phyloP scores from a whole-genome alignment of 1,140 invertebrate genomes.

The Drosophila grimshawi region DNA sequence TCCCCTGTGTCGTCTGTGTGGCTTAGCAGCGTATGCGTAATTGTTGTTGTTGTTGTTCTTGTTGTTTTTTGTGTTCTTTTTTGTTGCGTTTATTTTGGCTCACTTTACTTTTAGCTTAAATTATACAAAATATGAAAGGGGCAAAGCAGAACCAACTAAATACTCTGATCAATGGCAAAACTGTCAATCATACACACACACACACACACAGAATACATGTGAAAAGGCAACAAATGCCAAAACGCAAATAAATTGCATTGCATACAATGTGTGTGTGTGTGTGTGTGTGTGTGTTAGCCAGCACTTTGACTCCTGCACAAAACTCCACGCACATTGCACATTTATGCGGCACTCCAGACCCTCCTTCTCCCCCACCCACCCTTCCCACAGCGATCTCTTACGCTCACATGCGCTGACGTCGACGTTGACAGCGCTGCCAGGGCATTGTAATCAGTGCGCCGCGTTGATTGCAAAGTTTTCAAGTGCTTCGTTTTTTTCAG shows the following conservation, averaged over 20 bases:
- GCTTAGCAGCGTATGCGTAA: slow-evolving; percentile 59
- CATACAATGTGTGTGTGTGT: slow-evolving; percentile 12
- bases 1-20: slow-evolving; percentile 27
- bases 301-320: slow-evolving; percentile 41
- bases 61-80: slow-evolving; percentile 56
- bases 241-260: slow-evolving; percentile 74
- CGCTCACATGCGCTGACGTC: neutral
- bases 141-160: neutral
- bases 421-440: slow-evolving; percentile 43
- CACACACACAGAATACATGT: slow-evolving; percentile 52
- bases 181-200: slow-evolving; percentile 69
- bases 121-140: slow-evolving; percentile 48
- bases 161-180: slow-evolving; percentile 59
- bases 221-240: slow-evolving; percentile 76
- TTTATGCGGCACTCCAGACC: slow-evolving; percentile 36
- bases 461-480: slow-evolving; percentile 81
- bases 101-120: slow-evolving; percentile 66
- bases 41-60: slow-evolving; percentile 15
- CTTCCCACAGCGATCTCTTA: neutral
- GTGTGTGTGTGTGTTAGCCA: slow-evolving; percentile 20
- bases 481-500: slow-evolving; percentile 57
- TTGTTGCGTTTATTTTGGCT: slow-evolving; percentile 1
- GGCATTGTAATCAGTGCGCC: slow-evolving; percentile 74
- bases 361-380: neutral
- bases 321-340: slow-evolving; percentile 73